Conservation (phyloP, 2,888 invertebrate genomes). For the Andrena haemorrhoa region DNA sequence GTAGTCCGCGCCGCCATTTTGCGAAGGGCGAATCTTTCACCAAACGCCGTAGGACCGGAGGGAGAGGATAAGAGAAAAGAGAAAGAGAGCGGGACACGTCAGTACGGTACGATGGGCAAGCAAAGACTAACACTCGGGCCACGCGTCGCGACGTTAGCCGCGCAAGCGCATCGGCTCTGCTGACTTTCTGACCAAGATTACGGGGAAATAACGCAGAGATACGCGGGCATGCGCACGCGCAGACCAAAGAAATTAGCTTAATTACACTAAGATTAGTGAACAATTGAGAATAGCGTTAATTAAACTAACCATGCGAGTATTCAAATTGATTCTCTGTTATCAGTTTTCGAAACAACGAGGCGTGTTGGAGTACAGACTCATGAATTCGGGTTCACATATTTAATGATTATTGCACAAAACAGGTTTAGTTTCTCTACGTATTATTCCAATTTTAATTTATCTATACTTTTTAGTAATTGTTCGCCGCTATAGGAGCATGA, state of each 20-base stretch:
- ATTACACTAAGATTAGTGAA: conserved; percentile 18
- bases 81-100: conserved; percentile 16
- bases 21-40: conserved; percentile 56
- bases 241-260: conserved; percentile 6
- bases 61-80: conserved; percentile 25
- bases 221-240: conserved; percentile 29
- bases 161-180: conserved; percentile 33
- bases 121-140: conserved; percentile 41
- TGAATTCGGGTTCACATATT: no score
- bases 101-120: not conserved
- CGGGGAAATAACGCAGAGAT: conserved; percentile 20
- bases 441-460: not conserved
- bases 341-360: not conserved
- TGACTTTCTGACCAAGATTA: conserved; percentile 39
- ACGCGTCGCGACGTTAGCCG: conserved; percentile 37
- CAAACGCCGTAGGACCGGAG: conserved; percentile 30
- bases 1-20: conserved; percentile 52
- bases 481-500: conserved; percentile 17
- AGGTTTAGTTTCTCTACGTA: not conserved
- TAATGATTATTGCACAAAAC: no score
- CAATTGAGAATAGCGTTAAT: conserved; percentile 38
- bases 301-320: conserved; percentile 9
- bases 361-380: no score
- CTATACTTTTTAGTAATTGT: not conserved
- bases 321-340: not conserved